phyloP scores from a whole-genome alignment of 1,140 invertebrate genomes.

The Hesperophylax magnus region DNA sequence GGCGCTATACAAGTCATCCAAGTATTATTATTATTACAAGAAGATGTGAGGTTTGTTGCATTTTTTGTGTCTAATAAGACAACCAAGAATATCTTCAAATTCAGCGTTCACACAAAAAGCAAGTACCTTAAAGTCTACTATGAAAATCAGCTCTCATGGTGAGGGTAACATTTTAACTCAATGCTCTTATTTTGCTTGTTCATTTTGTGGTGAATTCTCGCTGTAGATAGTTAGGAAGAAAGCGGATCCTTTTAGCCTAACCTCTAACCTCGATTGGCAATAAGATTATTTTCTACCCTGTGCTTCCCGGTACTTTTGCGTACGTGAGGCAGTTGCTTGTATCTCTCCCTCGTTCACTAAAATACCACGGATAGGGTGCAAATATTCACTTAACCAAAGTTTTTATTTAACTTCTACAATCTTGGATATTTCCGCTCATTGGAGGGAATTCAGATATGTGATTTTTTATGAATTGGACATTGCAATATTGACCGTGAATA shows the following conservation, averaged over 20 bases:
- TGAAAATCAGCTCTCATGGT: too few species aligned
- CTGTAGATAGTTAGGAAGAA: conserved; percentile 31
- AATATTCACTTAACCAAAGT: conserved; percentile 29
- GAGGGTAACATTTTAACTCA: not conserved
- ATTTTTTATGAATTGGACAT: conserved; percentile 17
- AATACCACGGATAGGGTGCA: conserved; percentile 28
- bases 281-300: conserved; percentile 53
- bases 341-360: conserved; percentile 39
- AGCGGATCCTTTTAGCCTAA: conserved; percentile 52
- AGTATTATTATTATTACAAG: too few species aligned
- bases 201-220: not conserved
- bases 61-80: too few species aligned
- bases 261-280: conserved; percentile 58
- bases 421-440: not conserved
- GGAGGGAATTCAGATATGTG: not conserved
- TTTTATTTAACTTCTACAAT: conserved; percentile 17
- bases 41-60: too few species aligned
- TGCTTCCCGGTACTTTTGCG: conserved; percentile 14
- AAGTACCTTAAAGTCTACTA: too few species aligned
- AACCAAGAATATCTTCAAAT: too few species aligned
- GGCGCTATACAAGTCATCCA: too few species aligned
- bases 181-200: not conserved
- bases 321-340: conserved; percentile 43
- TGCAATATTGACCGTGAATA: conserved; percentile 36
- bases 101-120: too few species aligned